Evolutionary conservation across 2,113 vertebrate species (phyloP).

Genomic region (Lontra canadensis): DNA sequence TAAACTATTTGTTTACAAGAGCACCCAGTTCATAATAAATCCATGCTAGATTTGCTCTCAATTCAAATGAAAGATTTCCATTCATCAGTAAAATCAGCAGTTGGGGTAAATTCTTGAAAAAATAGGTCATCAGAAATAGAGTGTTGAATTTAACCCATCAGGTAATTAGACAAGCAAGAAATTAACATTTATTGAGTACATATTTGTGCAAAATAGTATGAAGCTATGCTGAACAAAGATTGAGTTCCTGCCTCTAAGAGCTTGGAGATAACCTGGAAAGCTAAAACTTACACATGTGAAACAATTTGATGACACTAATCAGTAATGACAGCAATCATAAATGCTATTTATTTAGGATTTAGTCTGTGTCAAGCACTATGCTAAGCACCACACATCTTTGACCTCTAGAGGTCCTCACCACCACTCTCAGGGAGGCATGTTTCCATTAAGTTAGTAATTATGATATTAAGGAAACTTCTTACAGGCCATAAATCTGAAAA

Average conservation of each 20-base stretch:
- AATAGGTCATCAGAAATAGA: neutral
- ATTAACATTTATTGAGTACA: neutral
- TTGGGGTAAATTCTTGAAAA: slow-evolving; percentile 15
- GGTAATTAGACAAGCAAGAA: neutral
- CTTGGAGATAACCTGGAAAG: neutral
- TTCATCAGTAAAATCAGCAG: neutral
- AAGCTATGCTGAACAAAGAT: neutral
- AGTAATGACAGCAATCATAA: neutral
- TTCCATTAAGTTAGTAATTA: neutral
- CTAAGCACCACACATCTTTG: neutral
- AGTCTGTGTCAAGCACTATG: neutral
- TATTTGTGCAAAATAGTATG: slow-evolving; percentile 3
- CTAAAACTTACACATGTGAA: neutral
- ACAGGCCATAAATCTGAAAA: neutral
- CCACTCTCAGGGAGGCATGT: neutral
- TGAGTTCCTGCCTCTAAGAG: neutral
- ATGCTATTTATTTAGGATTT: neutral
- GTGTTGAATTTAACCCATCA: neutral
- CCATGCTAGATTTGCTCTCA: neutral
- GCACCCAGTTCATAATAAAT: neutral
- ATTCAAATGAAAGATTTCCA: neutral
- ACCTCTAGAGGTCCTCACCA: neutral
- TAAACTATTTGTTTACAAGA: neutral
- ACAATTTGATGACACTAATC: neutral
- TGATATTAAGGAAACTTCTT: neutral